Conservation (phyloP, 2,888 invertebrate species). For the Tiliacea citrago region DNA sequence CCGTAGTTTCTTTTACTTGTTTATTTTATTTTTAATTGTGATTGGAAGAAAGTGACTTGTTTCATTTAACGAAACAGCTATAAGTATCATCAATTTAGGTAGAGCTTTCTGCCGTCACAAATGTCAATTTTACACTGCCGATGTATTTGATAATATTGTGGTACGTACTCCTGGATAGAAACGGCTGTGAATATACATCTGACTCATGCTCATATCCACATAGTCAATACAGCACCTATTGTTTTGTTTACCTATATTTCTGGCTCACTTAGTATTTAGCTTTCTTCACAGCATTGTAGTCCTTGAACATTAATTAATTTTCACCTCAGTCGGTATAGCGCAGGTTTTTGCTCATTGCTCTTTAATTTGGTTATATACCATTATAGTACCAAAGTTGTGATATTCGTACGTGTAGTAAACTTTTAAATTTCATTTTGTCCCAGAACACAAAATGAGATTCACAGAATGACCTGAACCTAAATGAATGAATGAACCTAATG, state of each 20-base stretch:
- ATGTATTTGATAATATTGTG: conserved; percentile 28
- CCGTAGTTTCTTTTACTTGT: conserved; percentile 20
- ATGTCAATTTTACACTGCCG: not conserved
- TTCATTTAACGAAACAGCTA: conserved; percentile 1
- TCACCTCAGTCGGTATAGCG: not conserved
- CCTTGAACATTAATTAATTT: conserved; percentile 29
- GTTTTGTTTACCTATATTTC: conserved; percentile 34
- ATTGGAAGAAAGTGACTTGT: conserved; percentile 8
- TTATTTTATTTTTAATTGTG: conserved; percentile 10
- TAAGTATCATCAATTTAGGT: not conserved
- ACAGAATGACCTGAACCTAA: too few species aligned
- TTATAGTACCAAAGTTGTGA: not conserved
- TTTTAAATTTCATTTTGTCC: not conserved
- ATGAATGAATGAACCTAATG: too few species aligned
- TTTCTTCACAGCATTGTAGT: conserved; percentile 19
- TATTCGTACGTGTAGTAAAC: not conserved
- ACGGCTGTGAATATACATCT: conserved; percentile 21
- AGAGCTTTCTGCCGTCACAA: not conserved
- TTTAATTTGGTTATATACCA: not conserved
- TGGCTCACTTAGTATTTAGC: conserved; percentile 7
- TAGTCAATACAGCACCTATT: conserved; percentile 31
- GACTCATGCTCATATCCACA: conserved; percentile 27
- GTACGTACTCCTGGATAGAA: conserved; percentile 21
- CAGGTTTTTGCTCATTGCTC: not conserved
- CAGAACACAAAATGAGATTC: not conserved